Evolutionary conservation across 2,888 invertebrate species (phyloP).

Genomic region (Archips crataeganus): DNA sequence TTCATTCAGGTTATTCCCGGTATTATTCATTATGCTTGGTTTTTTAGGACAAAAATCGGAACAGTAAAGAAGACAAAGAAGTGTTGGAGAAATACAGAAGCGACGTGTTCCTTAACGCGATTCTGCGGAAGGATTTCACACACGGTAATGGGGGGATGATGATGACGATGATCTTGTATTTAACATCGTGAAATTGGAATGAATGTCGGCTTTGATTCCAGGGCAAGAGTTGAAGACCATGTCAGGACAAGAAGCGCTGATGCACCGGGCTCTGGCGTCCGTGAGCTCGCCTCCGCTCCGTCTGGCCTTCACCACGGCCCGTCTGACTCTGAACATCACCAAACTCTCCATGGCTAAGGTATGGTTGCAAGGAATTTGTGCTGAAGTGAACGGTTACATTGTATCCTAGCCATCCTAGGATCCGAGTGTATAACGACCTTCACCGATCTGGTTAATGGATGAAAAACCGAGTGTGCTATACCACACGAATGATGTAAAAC

Average conservation of each 20-base stretch:
- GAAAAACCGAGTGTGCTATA: no score
- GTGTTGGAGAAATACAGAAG: conserved; percentile 57
- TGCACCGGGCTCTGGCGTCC: conserved; percentile 53
- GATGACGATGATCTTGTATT: no score
- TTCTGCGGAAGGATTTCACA: conserved; percentile 51
- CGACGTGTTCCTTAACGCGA: conserved; percentile 56
- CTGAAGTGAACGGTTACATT: no score
- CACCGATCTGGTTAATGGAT: no score
- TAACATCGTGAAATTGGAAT: no score
- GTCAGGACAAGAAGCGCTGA: conserved; percentile 57
- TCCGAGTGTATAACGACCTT: no score
- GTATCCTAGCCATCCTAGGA: no score
- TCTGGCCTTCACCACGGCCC: conserved; percentile 64
- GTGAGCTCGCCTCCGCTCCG: conserved; percentile 67
- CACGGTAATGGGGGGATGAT: no score
- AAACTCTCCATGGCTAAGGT: conserved; percentile 72
- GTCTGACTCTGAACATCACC: conserved; percentile 72
- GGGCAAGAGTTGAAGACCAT: conserved; percentile 63
- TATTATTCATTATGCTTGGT: not conserved
- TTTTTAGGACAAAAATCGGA: conserved; percentile 61
- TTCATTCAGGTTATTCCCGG: no score
- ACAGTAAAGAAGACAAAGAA: conserved; percentile 54
- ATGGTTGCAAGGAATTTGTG: no score
- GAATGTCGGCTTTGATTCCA: not conserved
- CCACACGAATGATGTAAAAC: no score